phyloP scores from a whole-genome alignment of 2,113 vertebrate genomes.

The Rhinolophus ferrumequinum region DNA sequence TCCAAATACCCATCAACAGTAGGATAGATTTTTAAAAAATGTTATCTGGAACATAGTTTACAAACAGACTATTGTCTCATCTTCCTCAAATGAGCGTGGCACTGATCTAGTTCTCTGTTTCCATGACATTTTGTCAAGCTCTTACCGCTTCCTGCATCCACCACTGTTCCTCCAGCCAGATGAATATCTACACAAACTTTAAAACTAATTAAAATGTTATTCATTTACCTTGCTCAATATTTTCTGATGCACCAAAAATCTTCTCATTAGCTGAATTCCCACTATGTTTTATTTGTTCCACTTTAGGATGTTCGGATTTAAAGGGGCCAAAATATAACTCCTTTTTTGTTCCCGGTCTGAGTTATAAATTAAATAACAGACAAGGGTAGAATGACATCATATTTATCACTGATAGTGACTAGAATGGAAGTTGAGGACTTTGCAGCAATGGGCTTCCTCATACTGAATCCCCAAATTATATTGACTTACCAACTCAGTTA shows the following conservation, averaged over 20 bases:
- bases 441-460: neutral
- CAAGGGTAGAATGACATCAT: neutral
- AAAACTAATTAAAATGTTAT: constrained; percentile 9
- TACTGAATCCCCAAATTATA: neutral
- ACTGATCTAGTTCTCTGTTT: neutral
- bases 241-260: neutral
- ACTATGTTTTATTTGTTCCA: neutral
- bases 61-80: neutral
- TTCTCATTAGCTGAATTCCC: neutral
- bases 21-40: neutral
- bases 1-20: constrained; percentile 25
- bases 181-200: neutral
- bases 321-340: neutral
- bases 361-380: neutral
- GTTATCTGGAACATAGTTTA: neutral
- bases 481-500: neutral
- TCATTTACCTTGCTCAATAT: neutral
- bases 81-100: neutral
- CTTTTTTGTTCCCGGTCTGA: neutral
- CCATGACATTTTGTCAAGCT: neutral
- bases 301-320: neutral
- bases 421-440: neutral
- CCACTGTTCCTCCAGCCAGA: neutral
- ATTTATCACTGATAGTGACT: neutral
- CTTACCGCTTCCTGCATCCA: neutral